Conservation (phyloP, 2,113 vertebrate genomes). For the Coptodon bakossiorum region DNA sequence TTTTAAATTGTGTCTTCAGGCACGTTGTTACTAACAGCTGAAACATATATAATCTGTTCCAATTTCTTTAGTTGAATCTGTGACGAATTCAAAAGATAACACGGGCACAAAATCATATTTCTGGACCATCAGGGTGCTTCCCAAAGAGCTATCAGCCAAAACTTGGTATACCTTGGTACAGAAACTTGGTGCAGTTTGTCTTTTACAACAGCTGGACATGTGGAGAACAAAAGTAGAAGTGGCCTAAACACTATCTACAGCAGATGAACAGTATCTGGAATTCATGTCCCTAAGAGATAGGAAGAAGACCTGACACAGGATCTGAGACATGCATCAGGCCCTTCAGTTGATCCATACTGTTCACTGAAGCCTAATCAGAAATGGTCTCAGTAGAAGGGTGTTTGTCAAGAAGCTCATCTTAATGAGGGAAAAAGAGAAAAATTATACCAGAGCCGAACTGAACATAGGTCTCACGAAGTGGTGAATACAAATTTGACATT, state of each 20-base stretch:
- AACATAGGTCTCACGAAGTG: neutral
- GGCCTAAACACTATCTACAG: rapidly evolving
- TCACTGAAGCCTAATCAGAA: neutral
- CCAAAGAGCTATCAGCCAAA: neutral
- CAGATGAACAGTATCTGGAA: neutral
- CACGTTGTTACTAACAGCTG: neutral
- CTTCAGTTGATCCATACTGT: neutral
- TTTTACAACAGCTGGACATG: neutral
- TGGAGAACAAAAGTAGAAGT: neutral
- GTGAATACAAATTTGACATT: neutral
- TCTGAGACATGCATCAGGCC: neutral
- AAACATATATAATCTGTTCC: neutral
- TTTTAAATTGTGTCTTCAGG: neutral
- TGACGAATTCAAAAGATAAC: neutral
- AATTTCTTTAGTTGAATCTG: neutral
- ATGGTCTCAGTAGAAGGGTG: neutral
- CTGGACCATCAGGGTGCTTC: neutral
- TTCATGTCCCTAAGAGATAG: rapidly evolving
- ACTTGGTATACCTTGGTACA: rapidly evolving
- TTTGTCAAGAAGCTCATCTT: neutral
- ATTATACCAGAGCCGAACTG: neutral
- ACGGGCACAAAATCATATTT: neutral
- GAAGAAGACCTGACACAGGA: neutral
- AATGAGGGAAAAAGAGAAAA: neutral
- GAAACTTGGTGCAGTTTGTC: neutral